A percentile compares a stretch with the other conserved stretches of the same genome.
Conservation (phyloP, 2,888 invertebrate species). For the Tridacna crocea region DNA sequence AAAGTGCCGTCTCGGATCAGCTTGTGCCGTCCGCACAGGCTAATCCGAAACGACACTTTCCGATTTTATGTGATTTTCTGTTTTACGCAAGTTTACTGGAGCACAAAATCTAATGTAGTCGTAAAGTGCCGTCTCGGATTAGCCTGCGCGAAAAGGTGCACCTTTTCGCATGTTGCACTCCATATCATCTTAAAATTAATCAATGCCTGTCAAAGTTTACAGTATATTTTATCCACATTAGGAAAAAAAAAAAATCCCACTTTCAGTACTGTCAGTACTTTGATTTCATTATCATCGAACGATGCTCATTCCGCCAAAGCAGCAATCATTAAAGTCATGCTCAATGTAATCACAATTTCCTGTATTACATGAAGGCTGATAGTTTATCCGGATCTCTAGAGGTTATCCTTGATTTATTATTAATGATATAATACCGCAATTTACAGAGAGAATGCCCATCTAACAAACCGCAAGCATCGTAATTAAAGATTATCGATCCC, state of each 20-base stretch:
- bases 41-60: too few relatives aligned
- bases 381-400: not conserved
- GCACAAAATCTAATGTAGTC: too few relatives aligned
- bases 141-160: too few relatives aligned
- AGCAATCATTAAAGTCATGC: conserved; percentile 15
- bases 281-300: conserved; percentile 2
- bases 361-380: not conserved
- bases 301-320: not conserved
- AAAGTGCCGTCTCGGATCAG: too few relatives aligned
- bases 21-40: too few relatives aligned
- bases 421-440: conserved; percentile 19
- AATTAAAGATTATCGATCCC: conserved; percentile 7
- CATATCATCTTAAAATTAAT: too few relatives aligned
- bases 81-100: too few relatives aligned
- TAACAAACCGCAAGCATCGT: conserved; percentile 5
- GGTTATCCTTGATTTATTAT: conserved; percentile 10
- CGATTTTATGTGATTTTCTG: too few relatives aligned
- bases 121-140: too few relatives aligned
- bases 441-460: not conserved
- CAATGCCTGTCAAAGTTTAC: too few relatives aligned
- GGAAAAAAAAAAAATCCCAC: not conserved
- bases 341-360: not conserved
- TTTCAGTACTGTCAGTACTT: not conserved
- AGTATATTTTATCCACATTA: not conserved
- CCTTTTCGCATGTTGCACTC: too few relatives aligned